These are phyloP conservation scores for Sciurus carolinensis DNA, from an alignment of 2,797 vertebrate species.

Conservation along the genomic window DNA sequence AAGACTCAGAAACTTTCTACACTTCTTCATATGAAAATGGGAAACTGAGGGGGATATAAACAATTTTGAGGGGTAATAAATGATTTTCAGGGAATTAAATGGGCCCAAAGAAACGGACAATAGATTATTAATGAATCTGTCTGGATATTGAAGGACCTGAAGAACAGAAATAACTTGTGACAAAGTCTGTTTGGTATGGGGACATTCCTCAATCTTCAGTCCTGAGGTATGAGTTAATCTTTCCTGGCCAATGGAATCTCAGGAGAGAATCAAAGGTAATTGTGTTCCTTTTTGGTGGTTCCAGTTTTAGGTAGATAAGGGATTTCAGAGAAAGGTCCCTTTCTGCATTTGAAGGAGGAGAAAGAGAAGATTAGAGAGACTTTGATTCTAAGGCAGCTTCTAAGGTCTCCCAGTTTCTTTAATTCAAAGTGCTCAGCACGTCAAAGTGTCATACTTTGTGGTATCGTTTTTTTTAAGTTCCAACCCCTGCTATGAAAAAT, in stretches of 20 bases:
- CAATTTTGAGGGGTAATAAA: neutral
- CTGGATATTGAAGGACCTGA: neutral
- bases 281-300: neutral
- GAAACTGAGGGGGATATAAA: too few relatives aligned
- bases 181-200: neutral
- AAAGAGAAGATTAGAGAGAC: neutral
- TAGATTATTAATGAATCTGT: neutral
- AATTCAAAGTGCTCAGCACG: neutral
- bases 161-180: neutral
- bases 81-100: neutral
- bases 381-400: conserved; percentile 8
- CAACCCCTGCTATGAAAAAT: conserved; percentile 26
- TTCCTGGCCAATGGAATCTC: neutral
- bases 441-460: neutral
- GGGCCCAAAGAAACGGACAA: neutral
- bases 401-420: neutral
- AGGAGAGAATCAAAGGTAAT: neutral
- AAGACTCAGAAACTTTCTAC: neutral
- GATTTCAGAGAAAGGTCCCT: conserved; percentile 24
- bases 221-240: neutral
- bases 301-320: neutral
- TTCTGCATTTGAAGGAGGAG: neutral
- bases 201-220: neutral
- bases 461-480: neutral
- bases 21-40: neutral